These are phyloP conservation scores for Orthonyx spaldingii DNA, from an alignment of 2,113 vertebrate species.

Conservation along the genomic window DNA sequence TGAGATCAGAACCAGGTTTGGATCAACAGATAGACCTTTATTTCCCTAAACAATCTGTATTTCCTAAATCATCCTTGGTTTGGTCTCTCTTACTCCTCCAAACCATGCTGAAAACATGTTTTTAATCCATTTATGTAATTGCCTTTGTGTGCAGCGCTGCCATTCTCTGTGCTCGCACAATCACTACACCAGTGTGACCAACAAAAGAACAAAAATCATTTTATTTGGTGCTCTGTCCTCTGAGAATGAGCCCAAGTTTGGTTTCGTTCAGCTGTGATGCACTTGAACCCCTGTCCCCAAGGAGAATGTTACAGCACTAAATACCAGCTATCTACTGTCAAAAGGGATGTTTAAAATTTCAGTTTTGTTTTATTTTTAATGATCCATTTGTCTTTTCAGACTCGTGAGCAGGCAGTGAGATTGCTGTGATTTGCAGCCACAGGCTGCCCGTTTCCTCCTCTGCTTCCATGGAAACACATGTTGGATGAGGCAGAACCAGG, in stretches of 20 bases:
- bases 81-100: neutral
- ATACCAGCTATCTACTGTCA: neutral
- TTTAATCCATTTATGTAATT: slow-evolving; percentile 19
- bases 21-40: neutral
- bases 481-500: slow-evolving; percentile 6
- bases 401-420: neutral
- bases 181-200: neutral
- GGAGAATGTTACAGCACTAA: neutral
- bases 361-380: slow-evolving; percentile 32
- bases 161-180: neutral
- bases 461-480: slow-evolving; percentile 63
- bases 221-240: neutral
- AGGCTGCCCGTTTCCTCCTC: slow-evolving; percentile 6
- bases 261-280: neutral
- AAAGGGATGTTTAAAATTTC: neutral
- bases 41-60: neutral
- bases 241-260: neutral
- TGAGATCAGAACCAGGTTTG: neutral
- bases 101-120: neutral
- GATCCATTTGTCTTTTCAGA: slow-evolving; percentile 14
- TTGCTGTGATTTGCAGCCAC: slow-evolving; percentile 39
- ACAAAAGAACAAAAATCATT: slow-evolving; percentile 37
- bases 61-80: neutral
- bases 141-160: neutral
- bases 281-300: neutral